These are phyloP conservation scores for Cotesia chilonis DNA, from an alignment of 1,140 invertebrate genomes.

Conservation along the genomic window DNA sequence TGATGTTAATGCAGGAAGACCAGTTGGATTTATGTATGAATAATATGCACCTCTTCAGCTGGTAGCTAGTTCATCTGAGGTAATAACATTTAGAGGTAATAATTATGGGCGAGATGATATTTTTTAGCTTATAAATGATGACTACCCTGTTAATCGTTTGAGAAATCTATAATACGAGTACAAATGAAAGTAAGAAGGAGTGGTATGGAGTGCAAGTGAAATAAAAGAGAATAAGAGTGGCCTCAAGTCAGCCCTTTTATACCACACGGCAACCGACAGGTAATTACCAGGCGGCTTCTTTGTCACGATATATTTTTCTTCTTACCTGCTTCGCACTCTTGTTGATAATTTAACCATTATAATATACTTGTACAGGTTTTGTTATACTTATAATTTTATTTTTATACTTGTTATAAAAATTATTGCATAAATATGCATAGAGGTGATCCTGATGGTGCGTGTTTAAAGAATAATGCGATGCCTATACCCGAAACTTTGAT, in stretches of 20 bases:
- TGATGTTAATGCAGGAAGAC: no score
- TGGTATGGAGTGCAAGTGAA: background rate
- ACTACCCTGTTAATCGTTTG: background rate
- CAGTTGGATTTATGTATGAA: no score
- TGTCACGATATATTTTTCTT: slow-evolving; percentile 40
- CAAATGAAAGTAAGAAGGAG: background rate
- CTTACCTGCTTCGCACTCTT: slow-evolving; percentile 33
- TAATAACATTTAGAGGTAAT: background rate
- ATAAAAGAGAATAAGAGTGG: background rate
- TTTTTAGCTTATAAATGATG: background rate
- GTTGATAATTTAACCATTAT: slow-evolving; percentile 13
- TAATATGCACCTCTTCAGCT: no score
- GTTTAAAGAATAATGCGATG: background rate
- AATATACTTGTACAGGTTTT: background rate
- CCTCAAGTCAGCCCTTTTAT: slow-evolving; percentile 11
- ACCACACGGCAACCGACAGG: slow-evolving; percentile 9
- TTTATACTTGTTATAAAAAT: background rate
- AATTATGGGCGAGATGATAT: background rate
- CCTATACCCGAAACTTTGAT: slow-evolving; percentile 2
- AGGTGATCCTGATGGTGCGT: background rate
- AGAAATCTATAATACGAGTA: background rate
- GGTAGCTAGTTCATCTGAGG: no score
- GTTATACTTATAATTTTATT: background rate
- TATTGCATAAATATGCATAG: background rate
- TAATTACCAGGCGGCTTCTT: slow-evolving; percentile 49